Conservation (phyloP, 2,888 invertebrate genomes). For the Lithophane semibrunnea region DNA sequence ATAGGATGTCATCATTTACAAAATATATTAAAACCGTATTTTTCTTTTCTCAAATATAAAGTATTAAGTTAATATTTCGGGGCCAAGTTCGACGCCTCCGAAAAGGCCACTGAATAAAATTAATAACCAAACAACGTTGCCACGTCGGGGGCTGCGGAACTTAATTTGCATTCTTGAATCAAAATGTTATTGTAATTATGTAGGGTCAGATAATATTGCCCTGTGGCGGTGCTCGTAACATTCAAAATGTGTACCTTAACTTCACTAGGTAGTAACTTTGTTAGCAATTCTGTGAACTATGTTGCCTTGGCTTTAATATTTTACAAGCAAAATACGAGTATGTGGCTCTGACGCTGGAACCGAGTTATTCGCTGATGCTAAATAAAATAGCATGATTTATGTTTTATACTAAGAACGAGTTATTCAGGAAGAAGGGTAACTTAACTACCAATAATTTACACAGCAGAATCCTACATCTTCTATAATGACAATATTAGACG, state of each 20-base stretch:
- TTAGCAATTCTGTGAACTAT: constrained; percentile 38
- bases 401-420: neutral
- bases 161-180: constrained; percentile 79
- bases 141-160: constrained; percentile 62
- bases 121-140: constrained; percentile 74
- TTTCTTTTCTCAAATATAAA: constrained; percentile 58
- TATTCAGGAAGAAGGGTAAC: neutral
- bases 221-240: constrained; percentile 45
- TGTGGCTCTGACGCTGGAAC: constrained; percentile 12
- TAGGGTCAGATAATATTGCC: constrained; percentile 71
- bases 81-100: constrained; percentile 60
- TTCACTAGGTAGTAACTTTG: constrained; percentile 38
- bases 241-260: constrained; percentile 50
- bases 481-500: neutral
- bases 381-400: constrained; percentile 27
- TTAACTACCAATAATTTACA: neutral
- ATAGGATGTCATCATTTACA: constrained; percentile 47
- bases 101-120: constrained; percentile 72
- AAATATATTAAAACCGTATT: constrained; percentile 59
- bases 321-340: constrained; percentile 34
- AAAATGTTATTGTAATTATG: constrained; percentile 79
- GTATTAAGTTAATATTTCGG: constrained; percentile 60
- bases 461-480: neutral
- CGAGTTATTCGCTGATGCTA: constrained; percentile 18
- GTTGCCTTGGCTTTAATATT: constrained; percentile 30